These are phyloP conservation scores for Cyprinodon tularosa DNA, from an alignment of 2,113 vertebrate species.

Conservation along the genomic window DNA sequence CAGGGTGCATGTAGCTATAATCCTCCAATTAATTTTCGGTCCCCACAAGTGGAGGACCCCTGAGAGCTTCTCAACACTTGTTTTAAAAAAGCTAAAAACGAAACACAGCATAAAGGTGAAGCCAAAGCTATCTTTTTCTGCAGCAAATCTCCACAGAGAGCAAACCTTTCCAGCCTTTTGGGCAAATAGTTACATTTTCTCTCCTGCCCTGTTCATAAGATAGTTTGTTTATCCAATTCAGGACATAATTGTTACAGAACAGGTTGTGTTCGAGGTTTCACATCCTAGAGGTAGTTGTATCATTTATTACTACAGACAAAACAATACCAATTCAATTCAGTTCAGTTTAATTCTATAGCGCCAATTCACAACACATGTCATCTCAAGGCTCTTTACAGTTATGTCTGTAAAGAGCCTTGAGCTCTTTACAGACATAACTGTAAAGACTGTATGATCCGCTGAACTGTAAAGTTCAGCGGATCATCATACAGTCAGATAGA, in stretches of 20 bases:
- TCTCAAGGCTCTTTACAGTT: too few relatives aligned
- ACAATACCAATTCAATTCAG: too few relatives aligned
- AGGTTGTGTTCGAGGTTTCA: neutral
- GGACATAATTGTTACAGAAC: neutral
- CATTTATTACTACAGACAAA: too few relatives aligned
- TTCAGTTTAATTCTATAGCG: too few relatives aligned
- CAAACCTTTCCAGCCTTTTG: conserved; percentile 52
- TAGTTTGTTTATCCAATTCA: neutral
- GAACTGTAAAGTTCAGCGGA: too few relatives aligned
- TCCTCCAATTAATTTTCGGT: conserved; percentile 72
- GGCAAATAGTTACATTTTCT: conserved; percentile 28
- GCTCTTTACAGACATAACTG: too few relatives aligned
- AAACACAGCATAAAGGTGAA: conserved; percentile 72
- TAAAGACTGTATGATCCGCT: too few relatives aligned
- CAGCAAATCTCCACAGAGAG: conserved; percentile 42
- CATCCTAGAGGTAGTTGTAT: neutral
- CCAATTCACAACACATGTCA: too few relatives aligned
- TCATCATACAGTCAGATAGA: too few relatives aligned
- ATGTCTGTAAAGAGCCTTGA: too few relatives aligned
- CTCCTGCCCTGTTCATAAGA: neutral
- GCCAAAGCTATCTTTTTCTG: conserved; percentile 50
- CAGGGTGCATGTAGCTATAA: conserved; percentile 68
- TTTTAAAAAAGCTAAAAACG: conserved; percentile 68
- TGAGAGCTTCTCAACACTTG: conserved; percentile 69
- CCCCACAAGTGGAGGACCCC: conserved; percentile 64